Conservation (phyloP, 2,888 invertebrate genomes). For the Apamea crenata region DNA sequence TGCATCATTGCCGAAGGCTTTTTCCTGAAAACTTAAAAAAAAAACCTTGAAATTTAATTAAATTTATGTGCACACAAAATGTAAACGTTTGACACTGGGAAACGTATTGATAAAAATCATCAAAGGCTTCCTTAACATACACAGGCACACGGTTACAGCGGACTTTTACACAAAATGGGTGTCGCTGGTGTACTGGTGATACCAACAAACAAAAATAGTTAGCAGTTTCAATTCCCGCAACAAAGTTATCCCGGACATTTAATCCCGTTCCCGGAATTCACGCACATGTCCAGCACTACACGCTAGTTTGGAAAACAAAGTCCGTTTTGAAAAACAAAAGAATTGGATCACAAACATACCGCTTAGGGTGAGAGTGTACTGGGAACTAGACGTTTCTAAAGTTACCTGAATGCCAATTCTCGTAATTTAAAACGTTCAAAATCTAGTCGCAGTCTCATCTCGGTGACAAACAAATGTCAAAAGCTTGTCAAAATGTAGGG, state of each 20-base stretch:
- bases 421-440: too few relatives aligned
- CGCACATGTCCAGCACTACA: constrained; percentile 56
- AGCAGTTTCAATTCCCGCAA: constrained; percentile 39
- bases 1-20: neutral
- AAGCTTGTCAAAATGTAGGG: too few relatives aligned
- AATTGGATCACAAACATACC: constrained; percentile 66
- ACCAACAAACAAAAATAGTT: constrained; percentile 45
- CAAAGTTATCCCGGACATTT: constrained; percentile 51
- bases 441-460: too few relatives aligned
- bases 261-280: constrained; percentile 59
- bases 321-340: constrained; percentile 74
- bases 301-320: constrained; percentile 69
- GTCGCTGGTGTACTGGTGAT: neutral
- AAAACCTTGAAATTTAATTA: too few relatives aligned
- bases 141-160: neutral
- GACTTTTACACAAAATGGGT: constrained; percentile 21
- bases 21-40: neutral
- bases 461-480: too few relatives aligned
- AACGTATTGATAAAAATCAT: neutral
- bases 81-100: neutral
- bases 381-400: neutral
- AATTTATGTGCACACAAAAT: too few relatives aligned
- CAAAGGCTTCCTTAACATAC: neutral
- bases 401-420: too few relatives aligned
- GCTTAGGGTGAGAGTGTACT: constrained; percentile 54